Base-by-base conservation (phyloP, 2,888 invertebrate species). In the Cantharis nigra region DNA sequence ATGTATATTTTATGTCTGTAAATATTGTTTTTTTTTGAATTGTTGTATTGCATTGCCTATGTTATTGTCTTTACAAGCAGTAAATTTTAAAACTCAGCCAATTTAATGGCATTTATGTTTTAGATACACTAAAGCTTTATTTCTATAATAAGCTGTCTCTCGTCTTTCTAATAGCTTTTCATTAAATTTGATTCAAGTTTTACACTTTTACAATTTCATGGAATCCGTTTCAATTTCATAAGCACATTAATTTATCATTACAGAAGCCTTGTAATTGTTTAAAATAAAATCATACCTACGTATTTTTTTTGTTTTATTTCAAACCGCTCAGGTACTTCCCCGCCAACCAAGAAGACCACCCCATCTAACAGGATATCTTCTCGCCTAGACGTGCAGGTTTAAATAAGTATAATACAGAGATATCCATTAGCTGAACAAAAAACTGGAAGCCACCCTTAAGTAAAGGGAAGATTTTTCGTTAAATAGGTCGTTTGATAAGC, bases 11-110 rank as follows among this genome's bases (percentile, higher is more conserved):
- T 79, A 76, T 81, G 79, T 85, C 83, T 86, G 86, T 86, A 86
- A 85, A 86, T 86, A 86, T 86, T 84, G 85, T 86, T 85, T 67
- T 67, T 33, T 67, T 67, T 78, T 85, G 84, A 83, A 81, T 84
- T 85, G 81, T 83, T 82, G 81, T 84, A 80, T 78, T 78, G 76
- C 72, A 80, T 80, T 79, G 76, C 74, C 69, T 79, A 76, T 62
- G 18, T 70, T 26, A 26, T 26, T 71, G 63, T 75, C 70, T 63
- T 63, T 70, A 65, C 65, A 70, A 64, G 69, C 70, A 63, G 14
- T 74, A 73, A 62, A 70, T 18, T 7, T 69, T 49, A 28, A 70
- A 28, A n/a, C 65, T 67, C 70, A 62, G 77, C 77, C 77, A 71
- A 67, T 67, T 20, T 26, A 71, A 69, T 49, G 77, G 74, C 77